A percentile compares a stretch with the other conserved stretches of the same genome.
Conservation (phyloP, 2,797 vertebrate species). For the Emys orbicularis region DNA sequence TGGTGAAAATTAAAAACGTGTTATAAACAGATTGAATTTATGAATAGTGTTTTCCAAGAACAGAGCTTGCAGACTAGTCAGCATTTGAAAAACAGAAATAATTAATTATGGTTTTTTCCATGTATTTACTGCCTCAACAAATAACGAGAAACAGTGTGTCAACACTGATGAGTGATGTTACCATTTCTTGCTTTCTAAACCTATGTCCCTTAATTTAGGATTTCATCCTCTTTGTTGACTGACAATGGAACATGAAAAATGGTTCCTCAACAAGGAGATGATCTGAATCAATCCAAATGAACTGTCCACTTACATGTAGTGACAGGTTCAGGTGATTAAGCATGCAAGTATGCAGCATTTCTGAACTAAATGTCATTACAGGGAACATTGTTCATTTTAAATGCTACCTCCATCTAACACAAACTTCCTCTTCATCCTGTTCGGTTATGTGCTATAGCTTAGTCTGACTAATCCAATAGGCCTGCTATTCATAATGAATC, state of each 20-base stretch:
- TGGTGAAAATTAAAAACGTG: conserved; percentile 73
- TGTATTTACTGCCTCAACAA: conserved; percentile 33
- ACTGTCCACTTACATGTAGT: background rate
- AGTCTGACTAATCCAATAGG: background rate
- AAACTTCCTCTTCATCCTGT: too few relatives aligned
- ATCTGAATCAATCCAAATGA: background rate
- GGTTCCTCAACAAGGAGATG: background rate
- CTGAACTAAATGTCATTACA: background rate
- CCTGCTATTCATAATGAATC: background rate
- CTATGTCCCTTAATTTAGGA: background rate
- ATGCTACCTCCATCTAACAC: background rate
- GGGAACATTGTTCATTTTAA: background rate
- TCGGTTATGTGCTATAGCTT: background rate
- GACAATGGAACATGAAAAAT: background rate
- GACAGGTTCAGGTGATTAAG: background rate
- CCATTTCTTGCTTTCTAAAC: conserved; percentile 29
- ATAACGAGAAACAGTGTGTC: conserved; percentile 16
- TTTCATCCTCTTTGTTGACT: conserved; percentile 38
- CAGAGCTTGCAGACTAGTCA: conserved; percentile 41
- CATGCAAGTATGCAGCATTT: background rate
- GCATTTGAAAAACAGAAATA: conserved; percentile 69
- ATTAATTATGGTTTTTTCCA: conserved; percentile 59
- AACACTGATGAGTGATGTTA: background rate
- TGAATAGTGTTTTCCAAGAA: conserved; percentile 63
- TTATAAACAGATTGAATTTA: conserved; percentile 60